These are phyloP conservation scores for Gambelia wislizenii DNA, from an alignment of 2,797 vertebrate species.

Conservation along the genomic window DNA sequence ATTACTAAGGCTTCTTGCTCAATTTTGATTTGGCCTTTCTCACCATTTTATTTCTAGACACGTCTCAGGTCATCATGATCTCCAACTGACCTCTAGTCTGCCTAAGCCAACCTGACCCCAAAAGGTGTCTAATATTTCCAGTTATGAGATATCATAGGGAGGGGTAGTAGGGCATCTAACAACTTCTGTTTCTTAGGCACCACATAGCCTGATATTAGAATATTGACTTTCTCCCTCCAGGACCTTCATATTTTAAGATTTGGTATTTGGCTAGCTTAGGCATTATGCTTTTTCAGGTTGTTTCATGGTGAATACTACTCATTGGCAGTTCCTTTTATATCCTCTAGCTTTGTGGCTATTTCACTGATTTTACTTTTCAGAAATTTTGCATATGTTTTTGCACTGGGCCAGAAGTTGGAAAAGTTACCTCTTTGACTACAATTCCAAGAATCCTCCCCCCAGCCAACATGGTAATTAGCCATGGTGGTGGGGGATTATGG, in stretches of 20 bases:
- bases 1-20: too few species aligned
- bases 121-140: too few species aligned
- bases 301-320: background rate
- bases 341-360: background rate
- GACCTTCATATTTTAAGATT: background rate
- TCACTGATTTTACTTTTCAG: background rate
- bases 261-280: background rate
- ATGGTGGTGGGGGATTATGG: too few species aligned
- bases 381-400: background rate
- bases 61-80: too few species aligned
- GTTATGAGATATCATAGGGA: too few species aligned
- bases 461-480: background rate
- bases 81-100: too few species aligned
- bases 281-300: background rate
- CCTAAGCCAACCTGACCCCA: too few species aligned
- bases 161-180: too few species aligned
- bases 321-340: background rate
- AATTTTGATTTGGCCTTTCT: too few species aligned
- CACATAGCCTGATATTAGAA: background rate
- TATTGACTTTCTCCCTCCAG: background rate
- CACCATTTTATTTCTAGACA: too few species aligned
- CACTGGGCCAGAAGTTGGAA: background rate
- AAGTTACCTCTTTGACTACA: too few species aligned
- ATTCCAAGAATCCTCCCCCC: too few species aligned
- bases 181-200: background rate